Evolutionary conservation across 1,140 invertebrate species (phyloP), one percentile per base, ranked within the genome.

Genomic region (Heterodera carotae): DNA sequence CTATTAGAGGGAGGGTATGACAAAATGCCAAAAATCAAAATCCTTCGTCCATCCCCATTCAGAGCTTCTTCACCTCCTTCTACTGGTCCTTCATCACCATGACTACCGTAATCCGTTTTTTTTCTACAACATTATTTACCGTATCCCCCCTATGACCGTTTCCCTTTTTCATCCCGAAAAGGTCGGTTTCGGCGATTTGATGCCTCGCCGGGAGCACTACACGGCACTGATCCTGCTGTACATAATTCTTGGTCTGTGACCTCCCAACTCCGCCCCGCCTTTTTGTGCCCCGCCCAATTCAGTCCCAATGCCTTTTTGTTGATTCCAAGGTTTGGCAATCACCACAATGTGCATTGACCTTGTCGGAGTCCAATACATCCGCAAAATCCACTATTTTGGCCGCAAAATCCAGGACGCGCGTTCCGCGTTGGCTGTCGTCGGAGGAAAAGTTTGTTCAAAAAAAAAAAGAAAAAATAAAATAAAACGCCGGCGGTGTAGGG

Each of bases 41-140:
- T n/a, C n/a, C n/a, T n/a, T n/a, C n/a, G n/a, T n/a, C n/a, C n/a
- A n/a, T 29, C 39, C 25, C 29, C 33, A 31, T 56, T 59, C 34
- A 64, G 85, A 85, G 69, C 39, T 87, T 88, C 70, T 88, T 88
- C 71, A 87, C 83, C n/a, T 86, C 85, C 22, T 87, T 87, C 76
- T 87, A 87, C 68, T 87, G 86, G 86, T 83, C 83, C 59, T 87
- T 87, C 78, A 87, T 87, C 43, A 88, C 85, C 25, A 86, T 87
- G 86, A 87, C 85, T 71, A 87, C 85, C 34, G 86, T 72, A n/a
- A 53, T 22, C 31, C 69, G 27, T n/a, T 27, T 1, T 53, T 12
- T 25, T 18, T 15, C 18, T 56, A 67, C 15, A 67, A 22, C 31
- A 22, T 67, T 59, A 18, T 0, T 39, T 29, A n/a, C 34, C 56